These are phyloP conservation scores for Gisinianus flammeolus DNA, from an alignment of 2,888 invertebrate genomes.

Conservation along the genomic window DNA sequence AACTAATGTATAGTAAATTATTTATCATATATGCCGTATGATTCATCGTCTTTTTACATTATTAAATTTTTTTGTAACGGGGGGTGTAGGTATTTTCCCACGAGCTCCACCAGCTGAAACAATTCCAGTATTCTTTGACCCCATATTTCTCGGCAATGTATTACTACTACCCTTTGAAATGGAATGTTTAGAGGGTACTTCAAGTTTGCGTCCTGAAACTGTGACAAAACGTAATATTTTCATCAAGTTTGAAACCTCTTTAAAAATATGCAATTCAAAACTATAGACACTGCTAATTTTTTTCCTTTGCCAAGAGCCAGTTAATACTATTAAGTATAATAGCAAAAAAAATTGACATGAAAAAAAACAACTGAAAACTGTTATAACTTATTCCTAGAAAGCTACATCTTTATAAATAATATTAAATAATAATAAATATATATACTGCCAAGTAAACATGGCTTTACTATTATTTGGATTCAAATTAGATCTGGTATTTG, in stretches of 20 bases:
- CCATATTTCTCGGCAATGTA: constrained; percentile 85
- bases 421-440: too few species aligned
- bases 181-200: constrained; percentile 51
- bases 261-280: background rate
- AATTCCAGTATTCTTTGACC: constrained; percentile 63
- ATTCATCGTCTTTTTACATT: too few species aligned
- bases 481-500: background rate
- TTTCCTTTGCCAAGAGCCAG: too few species aligned
- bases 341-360: too few species aligned
- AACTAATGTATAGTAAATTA: too few species aligned
- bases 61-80: constrained; percentile 48
- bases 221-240: background rate
- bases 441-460: too few species aligned
- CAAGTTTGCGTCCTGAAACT: constrained; percentile 78
- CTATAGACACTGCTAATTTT: too few species aligned
- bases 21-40: too few species aligned
- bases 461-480: background rate
- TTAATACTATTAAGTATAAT: too few species aligned
- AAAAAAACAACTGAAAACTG: too few species aligned
- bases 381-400: too few species aligned
- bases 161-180: constrained; percentile 77
- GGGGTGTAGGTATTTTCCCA: constrained; percentile 53
- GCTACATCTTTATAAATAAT: too few species aligned
- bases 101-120: constrained; percentile 14
- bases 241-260: background rate